Base-by-base conservation (phyloP, 1,140 invertebrate species). In the Agraylea sexmaculata region DNA sequence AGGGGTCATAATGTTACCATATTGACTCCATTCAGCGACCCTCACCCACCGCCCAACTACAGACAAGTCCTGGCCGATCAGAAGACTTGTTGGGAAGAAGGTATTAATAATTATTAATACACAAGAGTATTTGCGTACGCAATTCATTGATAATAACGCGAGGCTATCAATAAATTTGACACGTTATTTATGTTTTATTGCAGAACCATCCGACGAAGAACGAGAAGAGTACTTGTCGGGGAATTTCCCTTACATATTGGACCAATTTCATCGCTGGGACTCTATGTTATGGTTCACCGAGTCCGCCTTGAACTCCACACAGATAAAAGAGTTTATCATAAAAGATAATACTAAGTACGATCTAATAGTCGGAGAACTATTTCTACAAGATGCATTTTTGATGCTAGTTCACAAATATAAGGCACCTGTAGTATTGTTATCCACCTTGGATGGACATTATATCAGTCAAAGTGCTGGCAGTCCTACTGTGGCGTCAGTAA, bases 1-100 rank as follows among this genome's bases (percentile, higher is more conserved):
- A 62, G 69, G 35, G 75, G 74, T 2, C 76, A 78, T 48, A 64
- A 76, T 44, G 65, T 78, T 2, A 77, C 74, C 6, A 60, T 73
- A 1, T 65, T 77, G 2, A 73, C 66, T 12, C 62, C 66, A 17
- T 55, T 62, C 44, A 62, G 55, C 43, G 57, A 60, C 25, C 53
- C 53, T 0, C 53, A 69, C 25, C 55, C 58, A 6, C 60, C 60
- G 1, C 51, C 59, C 7, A 72, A 66, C 45, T 67, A 70, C 28
- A 67, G 61, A 8, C 60, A 72, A 46, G 56, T 72, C 2, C 58
- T 68, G 32, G 57, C 69, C 0, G 64, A 65, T 43, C 56, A 68
- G 11, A 58, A 58, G 22, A 60, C 66, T 27, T 65, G 70, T 45
- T 71, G 70, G 59, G 65, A 69, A 15, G 50, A 63, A 27, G 48